Evolutionary conservation across 2,888 invertebrate genomes (phyloP).

Genomic region (Cantharis flavilabris): DNA sequence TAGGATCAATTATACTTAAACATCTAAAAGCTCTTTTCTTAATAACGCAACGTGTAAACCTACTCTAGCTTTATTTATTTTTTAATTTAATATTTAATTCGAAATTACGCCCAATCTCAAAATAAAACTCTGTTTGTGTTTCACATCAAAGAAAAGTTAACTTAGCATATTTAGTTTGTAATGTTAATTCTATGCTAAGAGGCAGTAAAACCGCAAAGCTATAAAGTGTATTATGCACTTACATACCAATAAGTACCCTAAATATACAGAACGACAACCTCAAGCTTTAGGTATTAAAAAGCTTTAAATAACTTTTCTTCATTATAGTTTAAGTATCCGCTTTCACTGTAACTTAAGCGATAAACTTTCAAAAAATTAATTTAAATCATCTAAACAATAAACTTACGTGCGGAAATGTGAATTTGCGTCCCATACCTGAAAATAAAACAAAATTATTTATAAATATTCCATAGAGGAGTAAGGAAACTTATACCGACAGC

Average conservation of each 20-base stretch:
- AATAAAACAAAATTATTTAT: neutral
- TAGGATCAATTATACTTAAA: constrained; percentile 5
- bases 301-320: neutral
- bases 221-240: constrained; percentile 9
- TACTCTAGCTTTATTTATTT: neutral
- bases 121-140: neutral
- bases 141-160: constrained; percentile 1
- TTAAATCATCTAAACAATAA: neutral
- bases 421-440: neutral
- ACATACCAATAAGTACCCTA: constrained; percentile 1
- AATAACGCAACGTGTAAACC: neutral
- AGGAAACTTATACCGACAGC: too few relatives aligned
- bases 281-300: neutral
- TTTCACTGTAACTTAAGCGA: neutral
- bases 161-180: constrained; percentile 5
- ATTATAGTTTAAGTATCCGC: neutral
- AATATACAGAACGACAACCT: neutral
- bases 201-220: constrained; percentile 9
- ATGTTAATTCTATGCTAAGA: constrained; percentile 8
- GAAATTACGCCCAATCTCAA: too few relatives aligned
- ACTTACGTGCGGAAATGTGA: neutral
- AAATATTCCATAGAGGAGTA: neutral
- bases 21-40: neutral
- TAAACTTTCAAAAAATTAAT: neutral
- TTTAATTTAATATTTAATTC: neutral